Conservation (phyloP, 92 coral and sea anemone species). For the Actinernus sp. region DNA sequence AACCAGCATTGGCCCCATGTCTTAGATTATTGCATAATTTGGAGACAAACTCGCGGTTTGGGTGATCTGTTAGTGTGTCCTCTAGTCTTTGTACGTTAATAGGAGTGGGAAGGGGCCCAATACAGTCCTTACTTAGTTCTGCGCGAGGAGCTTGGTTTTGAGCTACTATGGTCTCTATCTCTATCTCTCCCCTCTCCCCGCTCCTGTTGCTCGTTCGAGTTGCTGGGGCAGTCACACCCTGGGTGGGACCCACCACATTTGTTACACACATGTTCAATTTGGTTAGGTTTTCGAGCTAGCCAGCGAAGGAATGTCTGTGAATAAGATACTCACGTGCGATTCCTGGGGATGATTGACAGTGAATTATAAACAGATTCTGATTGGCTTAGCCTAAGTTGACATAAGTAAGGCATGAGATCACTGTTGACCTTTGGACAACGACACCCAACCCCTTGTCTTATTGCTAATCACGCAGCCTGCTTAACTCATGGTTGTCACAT, state of each 20-base stretch:
- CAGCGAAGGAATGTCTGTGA: too few relatives aligned
- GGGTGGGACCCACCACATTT: background rate
- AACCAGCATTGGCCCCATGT: slow-evolving; percentile 19
- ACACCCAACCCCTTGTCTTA: too few relatives aligned
- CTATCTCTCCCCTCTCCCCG: slow-evolving; percentile 2
- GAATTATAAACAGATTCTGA: too few relatives aligned
- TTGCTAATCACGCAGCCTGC: too few relatives aligned
- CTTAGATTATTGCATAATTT: background rate
- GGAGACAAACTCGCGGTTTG: background rate
- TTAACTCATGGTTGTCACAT: too few relatives aligned
- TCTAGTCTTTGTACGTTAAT: slow-evolving; percentile 5
- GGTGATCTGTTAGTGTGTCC: slow-evolving; percentile 31
- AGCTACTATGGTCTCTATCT: slow-evolving; percentile 1
- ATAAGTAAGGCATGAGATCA: too few relatives aligned
- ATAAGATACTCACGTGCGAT: too few relatives aligned
- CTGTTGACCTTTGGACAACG: too few relatives aligned
- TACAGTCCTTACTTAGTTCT: too few relatives aligned
- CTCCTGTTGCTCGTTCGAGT: background rate
- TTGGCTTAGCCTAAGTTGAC: too few relatives aligned
- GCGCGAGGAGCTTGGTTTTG: slow-evolving; percentile 1
- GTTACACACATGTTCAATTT: background rate
- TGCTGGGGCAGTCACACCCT: slow-evolving; percentile 30
- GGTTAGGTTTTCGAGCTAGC: background rate
- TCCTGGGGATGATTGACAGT: too few relatives aligned
- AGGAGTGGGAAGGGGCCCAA: too few relatives aligned